These are phyloP conservation scores for Dipus sagitta DNA, from an alignment of 2,797 vertebrate species.

Conservation along the genomic window DNA sequence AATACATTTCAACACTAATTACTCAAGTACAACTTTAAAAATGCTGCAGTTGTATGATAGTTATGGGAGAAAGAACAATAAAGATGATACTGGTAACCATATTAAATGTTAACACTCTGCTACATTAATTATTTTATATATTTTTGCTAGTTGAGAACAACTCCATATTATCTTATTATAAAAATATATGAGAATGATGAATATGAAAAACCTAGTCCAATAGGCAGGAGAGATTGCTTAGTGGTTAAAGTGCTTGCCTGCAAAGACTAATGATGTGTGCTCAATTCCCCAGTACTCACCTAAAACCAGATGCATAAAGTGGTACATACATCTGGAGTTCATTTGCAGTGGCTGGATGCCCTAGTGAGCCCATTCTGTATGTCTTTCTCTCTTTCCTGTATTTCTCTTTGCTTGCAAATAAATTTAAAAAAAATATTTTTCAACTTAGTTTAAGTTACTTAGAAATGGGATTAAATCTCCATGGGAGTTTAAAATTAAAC, in stretches of 20 bases:
- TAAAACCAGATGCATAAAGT: too few species aligned
- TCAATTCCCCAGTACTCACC: too few species aligned
- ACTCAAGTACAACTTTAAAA: conserved; percentile 44
- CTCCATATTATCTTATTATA: background rate
- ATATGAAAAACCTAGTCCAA: background rate
- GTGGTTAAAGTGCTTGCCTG: too few species aligned
- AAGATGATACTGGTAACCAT: background rate
- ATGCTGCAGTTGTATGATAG: conserved; percentile 62
- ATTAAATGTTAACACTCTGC: background rate
- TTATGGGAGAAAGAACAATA: background rate
- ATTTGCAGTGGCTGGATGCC: too few species aligned
- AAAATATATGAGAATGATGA: background rate
- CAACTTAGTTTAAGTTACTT: background rate
- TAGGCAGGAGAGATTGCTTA: too few species aligned
- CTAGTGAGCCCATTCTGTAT: too few species aligned
- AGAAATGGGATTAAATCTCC: background rate
- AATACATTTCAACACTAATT: conserved; percentile 45
- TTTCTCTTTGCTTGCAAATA: too few species aligned
- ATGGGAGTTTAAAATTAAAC: background rate
- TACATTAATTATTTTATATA: background rate
- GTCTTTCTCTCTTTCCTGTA: too few species aligned
- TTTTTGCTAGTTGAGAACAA: background rate
- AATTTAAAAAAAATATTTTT: too few species aligned
- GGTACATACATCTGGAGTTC: too few species aligned
- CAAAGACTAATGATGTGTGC: too few species aligned